Base-by-base conservation (phyloP, 2,888 invertebrate species). In the Aproaerema taeniolella region DNA sequence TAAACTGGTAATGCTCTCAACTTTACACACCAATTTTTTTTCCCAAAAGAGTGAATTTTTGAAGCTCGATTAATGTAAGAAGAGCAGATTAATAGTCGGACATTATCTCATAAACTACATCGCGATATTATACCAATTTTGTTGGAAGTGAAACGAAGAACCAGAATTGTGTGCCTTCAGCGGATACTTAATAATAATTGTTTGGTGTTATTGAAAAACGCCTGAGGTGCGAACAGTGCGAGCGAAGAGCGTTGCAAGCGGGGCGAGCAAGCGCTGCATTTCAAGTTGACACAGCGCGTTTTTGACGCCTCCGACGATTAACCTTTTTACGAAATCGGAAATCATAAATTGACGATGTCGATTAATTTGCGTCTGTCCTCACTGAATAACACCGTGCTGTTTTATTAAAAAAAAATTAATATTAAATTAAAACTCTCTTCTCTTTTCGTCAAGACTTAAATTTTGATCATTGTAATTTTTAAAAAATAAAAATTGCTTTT, bases 231-330 rank as follows among this genome's bases (percentile, higher is more conserved):
- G 45, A 47, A n/a, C n/a, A n/a, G n/a, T n/a, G n/a, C n/a, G n/a
- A n/a, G n/a, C 44, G 45, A 37, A 45, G 33, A 48, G 43, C 47
- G n/a, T n/a, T n/a, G n/a, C 47, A 43, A 43, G 47, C 46, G 37
- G 28, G 14, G n/a, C 12, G 10, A 28, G 3, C 43, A n/a, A n/a
- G 45, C 42, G 47, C 43, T 45, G 34, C 47, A 47, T 52, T 42
- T 54, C 53, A 42, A 52, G 58, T 61, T 69, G 67, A 69, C 66
- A 64, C 47, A 56, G 50, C 50, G 49, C 55, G 38, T 60, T 58
- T 57, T 61, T 64, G 61, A 62, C 60, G 57, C 59, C 61, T 61
- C 51, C 42, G 43, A 52, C 52, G 58, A 57, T 55, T 62, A 43
- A 44, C 45, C 49, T 57, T 57, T 52, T 54, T 49, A 36, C 39